Evolutionary conservation across 2,797 vertebrate genomes (phyloP).

Genomic region (Muscicapa comitata): DNA sequence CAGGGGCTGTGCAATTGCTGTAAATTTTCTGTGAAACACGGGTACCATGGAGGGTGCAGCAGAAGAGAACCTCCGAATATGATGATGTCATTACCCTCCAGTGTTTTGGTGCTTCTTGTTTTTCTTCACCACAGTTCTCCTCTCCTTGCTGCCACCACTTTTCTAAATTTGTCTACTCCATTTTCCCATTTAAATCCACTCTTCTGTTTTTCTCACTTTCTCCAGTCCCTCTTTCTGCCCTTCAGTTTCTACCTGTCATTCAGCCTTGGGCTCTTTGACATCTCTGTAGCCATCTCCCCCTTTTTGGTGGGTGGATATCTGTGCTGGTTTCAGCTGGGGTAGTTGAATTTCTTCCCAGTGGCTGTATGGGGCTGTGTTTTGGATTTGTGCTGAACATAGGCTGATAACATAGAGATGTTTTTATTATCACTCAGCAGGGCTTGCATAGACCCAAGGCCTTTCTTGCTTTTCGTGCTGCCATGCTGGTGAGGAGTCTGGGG

Average conservation of each 20-base stretch:
- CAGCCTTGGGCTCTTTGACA: background rate
- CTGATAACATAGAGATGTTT: background rate
- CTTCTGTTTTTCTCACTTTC: background rate
- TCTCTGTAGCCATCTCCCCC: background rate
- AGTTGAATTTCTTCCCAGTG: background rate
- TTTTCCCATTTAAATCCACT: background rate
- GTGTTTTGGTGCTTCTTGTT: background rate
- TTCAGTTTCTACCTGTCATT: background rate
- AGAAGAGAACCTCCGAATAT: background rate
- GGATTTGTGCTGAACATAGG: background rate
- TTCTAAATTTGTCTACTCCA: background rate
- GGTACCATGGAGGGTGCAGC: background rate
- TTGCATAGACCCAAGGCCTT: background rate
- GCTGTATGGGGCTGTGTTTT: background rate
- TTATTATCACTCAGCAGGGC: background rate
- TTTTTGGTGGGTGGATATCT: background rate
- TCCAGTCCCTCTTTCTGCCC: background rate
- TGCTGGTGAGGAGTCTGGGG: rapidly evolving
- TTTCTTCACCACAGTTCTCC: background rate
- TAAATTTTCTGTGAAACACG: background rate
- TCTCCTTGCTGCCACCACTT: background rate
- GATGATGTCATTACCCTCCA: background rate
- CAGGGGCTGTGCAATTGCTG: background rate
- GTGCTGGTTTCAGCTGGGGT: background rate
- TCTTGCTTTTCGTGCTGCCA: background rate